These are phyloP conservation scores for Chloroclysta siterata DNA, from an alignment of 2,888 invertebrate species.

Conservation along the genomic window DNA sequence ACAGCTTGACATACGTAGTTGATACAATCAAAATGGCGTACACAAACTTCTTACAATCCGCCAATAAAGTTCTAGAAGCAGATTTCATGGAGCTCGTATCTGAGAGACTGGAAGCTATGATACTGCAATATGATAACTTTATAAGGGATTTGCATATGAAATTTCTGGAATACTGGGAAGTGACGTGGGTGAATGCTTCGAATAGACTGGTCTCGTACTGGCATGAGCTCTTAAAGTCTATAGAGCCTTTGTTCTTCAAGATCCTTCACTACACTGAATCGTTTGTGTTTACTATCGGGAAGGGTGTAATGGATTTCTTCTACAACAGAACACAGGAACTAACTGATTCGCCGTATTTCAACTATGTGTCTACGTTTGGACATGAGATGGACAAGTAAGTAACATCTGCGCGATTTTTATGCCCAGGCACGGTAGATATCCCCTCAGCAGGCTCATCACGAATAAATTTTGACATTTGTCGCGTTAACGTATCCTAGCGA, in stretches of 20 bases:
- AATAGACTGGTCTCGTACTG: constrained; percentile 88
- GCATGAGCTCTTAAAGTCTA: constrained; percentile 88
- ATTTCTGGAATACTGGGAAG: constrained; percentile 87
- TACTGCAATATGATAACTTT: constrained; percentile 91
- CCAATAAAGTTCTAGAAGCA: constrained; percentile 89
- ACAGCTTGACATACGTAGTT: constrained; percentile 90
- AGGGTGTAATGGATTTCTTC: constrained; percentile 91
- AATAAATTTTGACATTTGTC: no score
- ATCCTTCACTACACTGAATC: constrained; percentile 91
- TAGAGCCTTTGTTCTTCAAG: constrained; percentile 92
- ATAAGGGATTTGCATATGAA: constrained; percentile 90
- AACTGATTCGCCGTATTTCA: constrained; percentile 92
- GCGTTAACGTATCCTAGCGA: no score
- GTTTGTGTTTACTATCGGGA: constrained; percentile 89
- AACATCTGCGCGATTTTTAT: no score
- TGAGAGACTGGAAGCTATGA: constrained; percentile 87
- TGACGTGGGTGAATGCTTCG: constrained; percentile 89
- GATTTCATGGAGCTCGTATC: constrained; percentile 91
- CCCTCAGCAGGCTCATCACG: no score
- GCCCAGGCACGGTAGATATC: no score
- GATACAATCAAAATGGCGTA: constrained; percentile 90
- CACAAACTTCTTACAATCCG: constrained; percentile 88
- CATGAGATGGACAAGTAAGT: constrained; percentile 89
- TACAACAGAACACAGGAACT: constrained; percentile 92
- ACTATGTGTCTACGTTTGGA: constrained; percentile 91